phyloP scores from a whole-genome alignment of 2,797 vertebrate genomes.

The Falco concolor region DNA sequence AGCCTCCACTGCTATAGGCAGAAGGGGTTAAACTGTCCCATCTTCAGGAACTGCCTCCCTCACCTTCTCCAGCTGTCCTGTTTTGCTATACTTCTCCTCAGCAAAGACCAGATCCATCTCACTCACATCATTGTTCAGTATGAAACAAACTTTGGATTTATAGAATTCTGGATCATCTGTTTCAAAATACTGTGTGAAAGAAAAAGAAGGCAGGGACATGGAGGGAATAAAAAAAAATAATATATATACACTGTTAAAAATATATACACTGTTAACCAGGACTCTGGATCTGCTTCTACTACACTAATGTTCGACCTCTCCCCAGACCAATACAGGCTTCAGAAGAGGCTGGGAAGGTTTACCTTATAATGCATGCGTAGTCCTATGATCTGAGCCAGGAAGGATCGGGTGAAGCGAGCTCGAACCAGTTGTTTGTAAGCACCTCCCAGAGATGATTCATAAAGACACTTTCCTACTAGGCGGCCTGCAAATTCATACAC shows the following conservation, averaged over 20 bases:
- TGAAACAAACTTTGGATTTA: constrained; percentile 98
- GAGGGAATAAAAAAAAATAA: neutral
- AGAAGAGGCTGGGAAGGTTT: neutral
- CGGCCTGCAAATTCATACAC: constrained; percentile 96
- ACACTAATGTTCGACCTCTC: neutral
- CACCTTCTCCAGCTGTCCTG: constrained; percentile 97
- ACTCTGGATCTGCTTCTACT: neutral
- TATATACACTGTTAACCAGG: neutral
- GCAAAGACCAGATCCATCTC: constrained; percentile 98
- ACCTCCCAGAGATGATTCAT: constrained; percentile 93
- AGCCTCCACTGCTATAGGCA: neutral
- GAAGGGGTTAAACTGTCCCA: neutral
- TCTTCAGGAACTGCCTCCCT: constrained; percentile 30
- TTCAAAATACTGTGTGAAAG: constrained; percentile 89
- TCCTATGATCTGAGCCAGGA: constrained; percentile 97
- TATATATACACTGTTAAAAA: neutral
- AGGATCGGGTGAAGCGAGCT: constrained; percentile 95
- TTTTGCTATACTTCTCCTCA: constrained; percentile 96
- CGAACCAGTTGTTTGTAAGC: constrained; percentile 94
- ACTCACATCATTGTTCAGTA: constrained; percentile 97
- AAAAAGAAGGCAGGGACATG: neutral
- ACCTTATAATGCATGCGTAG: constrained; percentile 99
- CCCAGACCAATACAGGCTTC: neutral
- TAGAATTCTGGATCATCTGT: constrained; percentile 98
- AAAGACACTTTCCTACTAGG: constrained; percentile 95